Conservation (phyloP, 2,797 vertebrate genomes). For the Falco columbarius region DNA sequence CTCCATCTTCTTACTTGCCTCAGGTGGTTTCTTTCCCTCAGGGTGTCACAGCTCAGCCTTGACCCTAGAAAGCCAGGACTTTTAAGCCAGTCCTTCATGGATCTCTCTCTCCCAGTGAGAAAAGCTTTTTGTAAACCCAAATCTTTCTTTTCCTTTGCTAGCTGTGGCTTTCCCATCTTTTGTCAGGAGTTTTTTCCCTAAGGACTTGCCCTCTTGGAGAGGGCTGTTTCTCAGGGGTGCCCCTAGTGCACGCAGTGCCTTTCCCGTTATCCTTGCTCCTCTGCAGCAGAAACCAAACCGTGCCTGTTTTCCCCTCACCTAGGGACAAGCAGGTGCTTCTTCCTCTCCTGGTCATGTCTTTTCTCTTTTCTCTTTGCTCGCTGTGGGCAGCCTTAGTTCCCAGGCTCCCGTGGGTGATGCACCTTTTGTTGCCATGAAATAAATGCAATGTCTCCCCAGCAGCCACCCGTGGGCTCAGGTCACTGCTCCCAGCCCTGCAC, state of each 20-base stretch:
- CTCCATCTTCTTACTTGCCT: background rate
- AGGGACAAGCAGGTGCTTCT: background rate
- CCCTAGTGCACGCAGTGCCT: fast-evolving
- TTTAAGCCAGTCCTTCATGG: background rate
- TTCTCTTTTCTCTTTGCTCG: background rate
- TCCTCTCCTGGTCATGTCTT: background rate
- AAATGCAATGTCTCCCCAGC: fast-evolving
- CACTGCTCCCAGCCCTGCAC: background rate
- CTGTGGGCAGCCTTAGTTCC: fast-evolving
- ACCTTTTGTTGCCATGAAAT: background rate
- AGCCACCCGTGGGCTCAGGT: fast-evolving
- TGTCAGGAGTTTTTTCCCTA: background rate
- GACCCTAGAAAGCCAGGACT: background rate
- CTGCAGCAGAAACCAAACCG: background rate
- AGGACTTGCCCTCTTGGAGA: background rate
- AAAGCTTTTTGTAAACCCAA: background rate
- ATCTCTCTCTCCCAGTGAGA: background rate
- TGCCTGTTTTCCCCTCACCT: background rate
- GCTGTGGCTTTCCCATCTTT: background rate
- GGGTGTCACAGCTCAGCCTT: background rate
- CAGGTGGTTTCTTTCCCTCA: background rate
- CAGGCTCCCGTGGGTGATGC: background rate
- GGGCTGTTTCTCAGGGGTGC: background rate
- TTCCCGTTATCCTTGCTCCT: background rate
- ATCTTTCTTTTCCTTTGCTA: background rate